Percentiles rank a stretch among this genome's conserved stretches.
Conservation (phyloP, 2,888 invertebrate genomes). For the Watsonalla binaria region DNA sequence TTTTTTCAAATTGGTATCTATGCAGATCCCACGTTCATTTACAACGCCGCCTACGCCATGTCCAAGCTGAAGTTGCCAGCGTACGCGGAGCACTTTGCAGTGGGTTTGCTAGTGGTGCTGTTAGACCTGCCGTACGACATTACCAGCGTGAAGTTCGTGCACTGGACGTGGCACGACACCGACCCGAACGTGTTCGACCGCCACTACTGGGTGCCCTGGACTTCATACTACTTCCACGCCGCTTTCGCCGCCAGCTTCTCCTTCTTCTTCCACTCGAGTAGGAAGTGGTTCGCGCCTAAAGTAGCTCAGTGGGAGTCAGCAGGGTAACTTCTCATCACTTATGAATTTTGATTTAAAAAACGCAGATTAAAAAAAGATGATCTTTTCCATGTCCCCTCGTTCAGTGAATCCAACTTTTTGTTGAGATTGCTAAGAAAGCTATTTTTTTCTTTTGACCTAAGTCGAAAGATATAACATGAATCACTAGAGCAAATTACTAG, state of each 20-base stretch:
- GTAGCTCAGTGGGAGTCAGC: constrained; percentile 79
- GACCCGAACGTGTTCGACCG: constrained; percentile 85
- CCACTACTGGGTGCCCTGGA: constrained; percentile 91
- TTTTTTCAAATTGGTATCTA: constrained; percentile 11
- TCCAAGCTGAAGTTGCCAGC: constrained; percentile 75
- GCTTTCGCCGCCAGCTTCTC: constrained; percentile 85
- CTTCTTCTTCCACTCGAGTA: constrained; percentile 81
- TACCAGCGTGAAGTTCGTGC: constrained; percentile 85
- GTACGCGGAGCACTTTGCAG: constrained; percentile 81
- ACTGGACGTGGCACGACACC: constrained; percentile 92
- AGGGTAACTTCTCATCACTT: constrained; percentile 49
- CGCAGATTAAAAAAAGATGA: too few relatives aligned
- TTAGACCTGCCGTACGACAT: constrained; percentile 90
- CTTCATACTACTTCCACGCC: constrained; percentile 89
- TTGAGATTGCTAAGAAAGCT: too few relatives aligned
- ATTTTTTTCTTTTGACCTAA: too few relatives aligned
- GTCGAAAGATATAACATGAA: too few relatives aligned
- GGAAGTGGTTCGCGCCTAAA: constrained; percentile 71
- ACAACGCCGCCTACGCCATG: constrained; percentile 78
- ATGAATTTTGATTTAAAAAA: not conserved
- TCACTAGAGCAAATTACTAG: too few relatives aligned
- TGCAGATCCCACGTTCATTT: constrained; percentile 81
- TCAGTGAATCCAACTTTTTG: too few relatives aligned
- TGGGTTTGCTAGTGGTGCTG: constrained; percentile 84
- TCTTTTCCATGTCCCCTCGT: too few relatives aligned